Evolutionary conservation across 1,140 invertebrate species (phyloP), one percentile per base, ranked within the genome.

Genomic region (Myzus persicae): DNA sequence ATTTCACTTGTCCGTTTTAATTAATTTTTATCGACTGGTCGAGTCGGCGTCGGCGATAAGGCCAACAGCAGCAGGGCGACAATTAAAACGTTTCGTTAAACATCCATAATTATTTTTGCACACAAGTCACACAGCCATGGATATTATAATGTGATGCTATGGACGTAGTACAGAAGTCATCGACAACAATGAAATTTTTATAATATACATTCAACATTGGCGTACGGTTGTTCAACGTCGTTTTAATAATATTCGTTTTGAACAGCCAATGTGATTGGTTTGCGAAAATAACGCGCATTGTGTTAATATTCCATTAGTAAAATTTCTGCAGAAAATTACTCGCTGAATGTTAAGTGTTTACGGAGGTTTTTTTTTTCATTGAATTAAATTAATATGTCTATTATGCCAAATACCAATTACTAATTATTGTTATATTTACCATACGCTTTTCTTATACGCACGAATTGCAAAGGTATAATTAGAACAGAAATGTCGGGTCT

Each of bases 11-110:
- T 84, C 38, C 82, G 8, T 84, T 84, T 84, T 84, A 84, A 84
- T 84, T 84, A 42, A 84, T 84, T 84, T 42, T 42, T 84, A 84
- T 84, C 82, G 24, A 84, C 82, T 42, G 7, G 24, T 6, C 38
- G 24, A 26, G 24, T n/a, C 14, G 59, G 59, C 18, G 59, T 76
- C 31, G 59, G 59, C 9, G 9, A 2, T 31, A n/a, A 2, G 5
- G 31, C 59, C 31, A n/a, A 18, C 59, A 14, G 24, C 59, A 31
- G 59, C 59, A 31, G 24, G 36, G 82, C 22, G 24, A 84, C 82
- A 42, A 84, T 84, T 42, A 42, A 84, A 84, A 84, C 24, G 82
- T 40, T 84, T 84, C 82, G 22, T 84, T 84, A 42, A 42, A 84
- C 36, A 84, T 42, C 38, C 7, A 42, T 84, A 11, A 84, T 84